Base-by-base conservation (phyloP, 2,113 vertebrate genomes). In the Turnix velox region DNA sequence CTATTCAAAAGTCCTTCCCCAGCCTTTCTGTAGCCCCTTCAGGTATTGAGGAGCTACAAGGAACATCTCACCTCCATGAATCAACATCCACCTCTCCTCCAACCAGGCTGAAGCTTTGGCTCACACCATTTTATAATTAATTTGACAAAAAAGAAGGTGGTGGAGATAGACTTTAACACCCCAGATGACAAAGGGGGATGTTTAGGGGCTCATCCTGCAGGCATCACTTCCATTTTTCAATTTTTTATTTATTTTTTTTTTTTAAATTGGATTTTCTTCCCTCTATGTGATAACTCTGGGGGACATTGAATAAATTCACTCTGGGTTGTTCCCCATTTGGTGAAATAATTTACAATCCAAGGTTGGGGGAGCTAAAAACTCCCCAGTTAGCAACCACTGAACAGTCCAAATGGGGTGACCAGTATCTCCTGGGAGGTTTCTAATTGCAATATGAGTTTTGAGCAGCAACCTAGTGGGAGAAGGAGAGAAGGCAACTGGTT, bases 261-360 rank as follows among this genome's bases (percentile, higher is more conserved):
- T n/a, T n/a, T n/a, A n/a, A n/a, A n/a, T n/a, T n/a, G 89, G 93
- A 68, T 96, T 97, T 96, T 95, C 82, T 88, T 95, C 91, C 91
- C 61, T 46, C 89, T 95, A 89, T 92, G 68, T 76, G 81, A 22
- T 62, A 89, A 88, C 93, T 61, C 82, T 42, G 19, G 79, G 87
- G 94, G 65, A 87, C 78, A 92, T 90, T 95, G 93, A 96, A 94
- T 93, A 96, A 94, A 94, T 94, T 96, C 93, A 17, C 91, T 92
- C 87, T 28, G 72, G 87, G 91, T 88, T 92, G 61, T 92, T 93
- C 68, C 57, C 72, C 66, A 61, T 52, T 89, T 91, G 88, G 88
- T 75, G 92, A 84, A 93, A 85, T 90, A 67, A 93, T 92, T 91
- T 85, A 46, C 91, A 87, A 83, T 91, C 63, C 65, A 39, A 91